Percentiles rank a stretch among this genome's conserved stretches.
These are phyloP conservation scores for Heliconius aoede DNA, from an alignment of 2,888 invertebrate species.

Conservation along the genomic window DNA sequence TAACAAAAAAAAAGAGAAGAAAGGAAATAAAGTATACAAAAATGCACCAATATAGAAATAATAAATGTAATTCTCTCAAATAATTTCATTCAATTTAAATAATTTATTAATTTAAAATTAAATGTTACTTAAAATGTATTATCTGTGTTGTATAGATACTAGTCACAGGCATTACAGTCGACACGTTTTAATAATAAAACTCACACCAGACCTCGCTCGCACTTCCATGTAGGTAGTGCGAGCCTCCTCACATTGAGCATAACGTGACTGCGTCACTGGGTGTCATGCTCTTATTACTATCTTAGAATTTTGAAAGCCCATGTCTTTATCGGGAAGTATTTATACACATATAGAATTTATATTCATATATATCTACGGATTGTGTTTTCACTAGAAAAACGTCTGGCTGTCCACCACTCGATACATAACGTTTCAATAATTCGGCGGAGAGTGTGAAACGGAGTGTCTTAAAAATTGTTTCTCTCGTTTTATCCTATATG, in stretches of 20 bases:
- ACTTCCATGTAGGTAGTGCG: too few species aligned
- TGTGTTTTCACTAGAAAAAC: too few species aligned
- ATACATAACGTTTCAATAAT: background rate
- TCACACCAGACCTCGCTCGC: background rate
- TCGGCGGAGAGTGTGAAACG: background rate
- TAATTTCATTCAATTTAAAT: background rate
- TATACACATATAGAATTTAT: background rate
- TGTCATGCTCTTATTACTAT: background rate
- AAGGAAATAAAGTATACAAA: too few species aligned
- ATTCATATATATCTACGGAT: too few species aligned
- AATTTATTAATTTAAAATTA: background rate
- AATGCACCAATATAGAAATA: too few species aligned
- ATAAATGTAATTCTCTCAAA: too few species aligned
- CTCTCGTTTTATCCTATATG: background rate
- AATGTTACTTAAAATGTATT: background rate
- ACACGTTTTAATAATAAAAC: constrained; percentile 21
- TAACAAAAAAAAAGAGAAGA: too few species aligned
- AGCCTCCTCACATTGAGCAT: constrained; percentile 11
- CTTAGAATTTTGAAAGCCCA: background rate
- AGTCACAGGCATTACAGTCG: background rate
- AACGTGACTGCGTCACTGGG: constrained; percentile 10
- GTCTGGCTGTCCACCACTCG: too few species aligned
- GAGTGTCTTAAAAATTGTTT: background rate
- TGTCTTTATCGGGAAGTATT: background rate
- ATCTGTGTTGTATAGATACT: background rate